A percentile compares a stretch with the other conserved stretches of the same genome.
These are phyloP conservation scores for Bettongia penicillata DNA, from an alignment of 2,113 vertebrate species.

Conservation along the genomic window DNA sequence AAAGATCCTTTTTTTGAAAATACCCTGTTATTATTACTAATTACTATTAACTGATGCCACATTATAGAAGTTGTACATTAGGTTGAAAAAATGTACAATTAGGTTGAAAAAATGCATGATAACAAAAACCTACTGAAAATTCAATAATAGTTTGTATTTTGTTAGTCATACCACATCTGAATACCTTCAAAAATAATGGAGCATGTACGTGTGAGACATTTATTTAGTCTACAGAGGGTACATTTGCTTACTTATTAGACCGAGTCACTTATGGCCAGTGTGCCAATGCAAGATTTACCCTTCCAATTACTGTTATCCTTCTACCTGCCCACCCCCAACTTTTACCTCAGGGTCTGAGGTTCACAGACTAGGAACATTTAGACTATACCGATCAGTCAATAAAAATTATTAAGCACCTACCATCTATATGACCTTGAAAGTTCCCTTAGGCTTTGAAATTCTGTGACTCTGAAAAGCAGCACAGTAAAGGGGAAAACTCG, in stretches of 20 bases:
- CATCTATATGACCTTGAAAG: not conserved
- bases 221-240: not conserved
- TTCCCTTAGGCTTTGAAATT: not conserved
- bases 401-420: not conserved
- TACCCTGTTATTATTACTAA: not conserved
- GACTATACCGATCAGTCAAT: not conserved
- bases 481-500: not conserved
- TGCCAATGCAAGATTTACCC: not conserved
- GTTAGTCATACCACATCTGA: not conserved
- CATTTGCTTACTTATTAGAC: not conserved
- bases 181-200: not conserved
- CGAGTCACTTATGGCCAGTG: not conserved
- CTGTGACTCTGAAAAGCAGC: not conserved
- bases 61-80: not conserved
- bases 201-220: not conserved
- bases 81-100: not conserved
- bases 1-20: not conserved
- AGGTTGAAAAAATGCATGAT: not conserved
- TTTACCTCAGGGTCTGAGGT: not conserved
- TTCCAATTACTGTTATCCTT: not conserved
- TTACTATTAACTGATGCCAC: not conserved
- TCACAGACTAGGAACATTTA: not conserved
- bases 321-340: not conserved
- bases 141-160: not conserved
- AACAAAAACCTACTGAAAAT: not conserved